A percentile compares a stretch with the other conserved stretches of the same genome.
Conservation (phyloP, 2,888 invertebrate species). For the Fabriciana adippe region DNA sequence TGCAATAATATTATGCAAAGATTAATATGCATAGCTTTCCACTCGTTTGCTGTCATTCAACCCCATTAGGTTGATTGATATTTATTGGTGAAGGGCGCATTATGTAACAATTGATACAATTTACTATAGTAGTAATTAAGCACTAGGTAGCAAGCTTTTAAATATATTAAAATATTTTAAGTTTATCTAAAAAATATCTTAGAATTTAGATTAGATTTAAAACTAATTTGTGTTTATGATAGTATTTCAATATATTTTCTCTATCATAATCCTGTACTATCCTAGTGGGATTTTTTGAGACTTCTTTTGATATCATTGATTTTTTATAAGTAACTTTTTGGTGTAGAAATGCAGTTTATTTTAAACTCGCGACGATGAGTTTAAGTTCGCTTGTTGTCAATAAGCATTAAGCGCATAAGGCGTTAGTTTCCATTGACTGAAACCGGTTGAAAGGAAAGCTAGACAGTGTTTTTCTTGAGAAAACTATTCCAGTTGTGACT, state of each 20-base stretch:
- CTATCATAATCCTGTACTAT: no score
- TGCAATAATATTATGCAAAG: slow-evolving; percentile 35
- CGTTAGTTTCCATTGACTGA: slow-evolving; percentile 38
- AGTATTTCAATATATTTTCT: no score
- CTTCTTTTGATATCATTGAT: no score
- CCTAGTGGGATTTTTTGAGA: no score
- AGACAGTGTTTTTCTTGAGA: slow-evolving; percentile 45
- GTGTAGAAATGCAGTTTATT: no score
- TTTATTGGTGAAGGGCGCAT: slow-evolving; percentile 10
- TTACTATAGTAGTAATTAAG: neutral
- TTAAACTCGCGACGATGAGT: neutral
- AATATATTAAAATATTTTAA: no score
- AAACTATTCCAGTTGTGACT: slow-evolving; percentile 41
- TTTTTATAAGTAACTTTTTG: no score
- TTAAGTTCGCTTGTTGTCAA: slow-evolving; percentile 15
- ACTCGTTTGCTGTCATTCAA: slow-evolving; percentile 12
- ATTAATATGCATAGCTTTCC: slow-evolving; percentile 36
- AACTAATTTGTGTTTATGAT: no score
- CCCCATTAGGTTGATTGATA: slow-evolving; percentile 16
- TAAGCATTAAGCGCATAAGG: slow-evolving; percentile 30
- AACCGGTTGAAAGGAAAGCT: slow-evolving; percentile 49
- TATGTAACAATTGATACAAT: slow-evolving; percentile 13
- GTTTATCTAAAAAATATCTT: no score
- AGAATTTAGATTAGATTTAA: no score
- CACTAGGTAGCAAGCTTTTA: neutral